These are phyloP conservation scores for Bellardia pandia DNA, from an alignment of 2,888 invertebrate genomes.

Conservation along the genomic window DNA sequence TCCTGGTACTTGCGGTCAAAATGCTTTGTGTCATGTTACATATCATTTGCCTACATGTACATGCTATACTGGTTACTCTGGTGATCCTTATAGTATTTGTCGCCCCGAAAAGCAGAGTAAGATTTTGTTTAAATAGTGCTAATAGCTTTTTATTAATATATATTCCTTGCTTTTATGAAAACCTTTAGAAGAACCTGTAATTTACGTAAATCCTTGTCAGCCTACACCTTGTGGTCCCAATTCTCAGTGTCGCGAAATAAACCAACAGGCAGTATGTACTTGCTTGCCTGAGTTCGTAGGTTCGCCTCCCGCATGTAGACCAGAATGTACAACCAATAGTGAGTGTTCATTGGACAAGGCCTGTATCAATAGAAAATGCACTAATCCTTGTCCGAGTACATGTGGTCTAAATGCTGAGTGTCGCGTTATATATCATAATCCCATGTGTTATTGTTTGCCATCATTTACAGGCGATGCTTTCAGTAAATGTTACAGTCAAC, in stretches of 20 bases:
- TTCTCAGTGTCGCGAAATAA: slow-evolving; percentile 85
- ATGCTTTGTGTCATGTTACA: slow-evolving; percentile 89
- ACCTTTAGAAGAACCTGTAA: slow-evolving; percentile 76
- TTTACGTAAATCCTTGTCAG: slow-evolving; percentile 85
- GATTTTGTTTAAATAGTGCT: slow-evolving; percentile 73
- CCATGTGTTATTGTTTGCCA: slow-evolving; percentile 86
- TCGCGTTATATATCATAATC: slow-evolving; percentile 87
- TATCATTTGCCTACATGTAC: slow-evolving; percentile 91
- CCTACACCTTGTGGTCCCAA: slow-evolving; percentile 88
- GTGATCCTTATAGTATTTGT: slow-evolving; percentile 89
- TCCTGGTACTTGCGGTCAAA: slow-evolving; percentile 89
- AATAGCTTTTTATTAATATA: background rate
- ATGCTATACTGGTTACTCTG: slow-evolving; percentile 88
- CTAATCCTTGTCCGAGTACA: slow-evolving; percentile 88
- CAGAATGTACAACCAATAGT: slow-evolving; percentile 89
- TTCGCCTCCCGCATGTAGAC: slow-evolving; percentile 90
- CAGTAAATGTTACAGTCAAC: slow-evolving; percentile 84
- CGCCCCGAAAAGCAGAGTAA: slow-evolving; percentile 86
- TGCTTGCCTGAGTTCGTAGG: slow-evolving; percentile 89
- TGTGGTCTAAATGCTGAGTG: slow-evolving; percentile 88
- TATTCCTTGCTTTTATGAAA: background rate
- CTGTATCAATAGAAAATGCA: slow-evolving; percentile 88
- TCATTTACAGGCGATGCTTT: slow-evolving; percentile 89
- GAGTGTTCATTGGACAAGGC: slow-evolving; percentile 87
- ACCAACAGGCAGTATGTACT: slow-evolving; percentile 87